Base-by-base conservation (phyloP, 2,797 vertebrate species). In the Podargus strigoides region DNA sequence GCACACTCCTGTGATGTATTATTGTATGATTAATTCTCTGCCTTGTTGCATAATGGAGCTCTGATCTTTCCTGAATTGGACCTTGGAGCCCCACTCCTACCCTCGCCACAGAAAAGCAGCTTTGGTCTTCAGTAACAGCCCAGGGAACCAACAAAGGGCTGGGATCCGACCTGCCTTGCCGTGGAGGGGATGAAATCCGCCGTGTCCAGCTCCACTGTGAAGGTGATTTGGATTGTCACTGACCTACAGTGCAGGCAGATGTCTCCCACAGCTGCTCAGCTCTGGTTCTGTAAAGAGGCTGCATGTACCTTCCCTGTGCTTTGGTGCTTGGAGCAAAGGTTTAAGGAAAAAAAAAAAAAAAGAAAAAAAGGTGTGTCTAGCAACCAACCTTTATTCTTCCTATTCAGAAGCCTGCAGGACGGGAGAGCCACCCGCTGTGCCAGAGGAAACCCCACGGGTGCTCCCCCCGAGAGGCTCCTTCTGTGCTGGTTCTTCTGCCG, bases 1-100 rank as follows among this genome's bases (percentile, higher is more conserved):
- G 4, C 24, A 3, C 0, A 0, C 30, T 69, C 56, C 7, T 0
- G 30, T 5, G 30, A 52, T 42, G 19, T 3, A 5, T 53, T 42
- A 4, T 34, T 42, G 19, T 3, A 5, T 53, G 39, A 4, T 34
- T 55, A 27, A 24, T 75, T 73, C 82, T 68, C 50, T 70, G 70
- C 41, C 68, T 14, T 0, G 0, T 7, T 56, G 21, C 15, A 4
- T 12, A 30, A 6, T 2, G n/a, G 75, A 73, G 58, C 70, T 63
- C 44, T 63, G n/a, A 12, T 55, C 34, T 42, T 12, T 14, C 12
- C 84, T 30, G 39, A 32, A 44, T 30, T 13, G 14, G 17, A 5
- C 28, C 28, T 17, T 52, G 84, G 72, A 56, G 68, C 16, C 20
- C 36, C 66, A 4, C 44, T 44, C 53, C 79, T 36, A 15, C 60